Evolutionary conservation across 2,113 vertebrate genomes (phyloP).

Genomic region (Malurus alboscapulatus): DNA sequence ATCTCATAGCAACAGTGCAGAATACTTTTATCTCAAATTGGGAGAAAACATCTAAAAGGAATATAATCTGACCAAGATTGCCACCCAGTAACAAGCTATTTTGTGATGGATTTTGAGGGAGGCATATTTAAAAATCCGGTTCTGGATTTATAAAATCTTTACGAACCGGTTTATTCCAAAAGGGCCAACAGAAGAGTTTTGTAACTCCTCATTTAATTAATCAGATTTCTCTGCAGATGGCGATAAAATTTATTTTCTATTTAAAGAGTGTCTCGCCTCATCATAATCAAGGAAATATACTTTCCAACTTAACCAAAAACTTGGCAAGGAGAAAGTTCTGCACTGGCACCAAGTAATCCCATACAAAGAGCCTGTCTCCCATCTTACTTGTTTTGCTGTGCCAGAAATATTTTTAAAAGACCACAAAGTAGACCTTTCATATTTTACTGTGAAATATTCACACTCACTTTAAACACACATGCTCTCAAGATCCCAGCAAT

Average conservation of each 20-base stretch:
- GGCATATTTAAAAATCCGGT: neutral
- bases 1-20: neutral
- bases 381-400: constrained; percentile 5
- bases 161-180: neutral
- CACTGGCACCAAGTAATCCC: constrained; percentile 22
- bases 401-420: constrained; percentile 52
- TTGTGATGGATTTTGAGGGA: neutral
- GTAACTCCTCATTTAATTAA: constrained; percentile 24
- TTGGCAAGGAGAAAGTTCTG: constrained; percentile 29
- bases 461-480: neutral
- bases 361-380: constrained; percentile 33
- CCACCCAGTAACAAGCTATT: neutral
- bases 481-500: neutral
- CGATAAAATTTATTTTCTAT: constrained; percentile 32
- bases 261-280: constrained; percentile 39
- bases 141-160: constrained; percentile 8
- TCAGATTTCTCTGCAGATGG: constrained; percentile 54
- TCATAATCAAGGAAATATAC: constrained; percentile 43
- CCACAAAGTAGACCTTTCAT: constrained; percentile 42
- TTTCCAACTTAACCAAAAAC: constrained; percentile 33
- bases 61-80: neutral
- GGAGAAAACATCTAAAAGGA: neutral
- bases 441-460: constrained; percentile 15
- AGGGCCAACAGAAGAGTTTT: neutral
- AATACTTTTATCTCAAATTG: neutral